Percentiles rank a stretch among this genome's conserved stretches.
phyloP scores from a whole-genome alignment of 2,888 invertebrate genomes.

The Leptinotarsa peninsularis region DNA sequence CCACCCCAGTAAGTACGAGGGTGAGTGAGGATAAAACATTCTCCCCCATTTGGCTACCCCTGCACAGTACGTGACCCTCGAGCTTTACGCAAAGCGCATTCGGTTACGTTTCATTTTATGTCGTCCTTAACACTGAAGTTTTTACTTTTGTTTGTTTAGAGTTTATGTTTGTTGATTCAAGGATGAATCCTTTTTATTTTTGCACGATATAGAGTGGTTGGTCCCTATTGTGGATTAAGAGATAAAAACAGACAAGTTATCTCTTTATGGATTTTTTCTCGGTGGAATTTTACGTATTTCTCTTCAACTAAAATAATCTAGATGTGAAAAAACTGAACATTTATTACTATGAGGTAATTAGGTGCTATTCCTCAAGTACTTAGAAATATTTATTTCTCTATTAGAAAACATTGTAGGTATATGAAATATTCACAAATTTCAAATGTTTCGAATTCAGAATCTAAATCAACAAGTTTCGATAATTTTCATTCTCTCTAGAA shows the following conservation, averaged over 20 bases:
- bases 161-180: slow-evolving; percentile 23
- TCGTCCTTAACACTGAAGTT: slow-evolving; percentile 22
- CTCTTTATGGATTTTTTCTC: background rate
- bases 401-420: too few species aligned
- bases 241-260: background rate
- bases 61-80: slow-evolving; percentile 42
- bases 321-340: too few species aligned
- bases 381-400: too few species aligned
- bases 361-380: too few species aligned
- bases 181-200: slow-evolving; percentile 21
- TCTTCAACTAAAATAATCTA: too few species aligned
- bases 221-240: background rate
- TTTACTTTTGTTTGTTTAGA: slow-evolving; percentile 24
- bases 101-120: slow-evolving; percentile 28
- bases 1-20: slow-evolving; percentile 54
- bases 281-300: too few species aligned
- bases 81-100: slow-evolving; percentile 43
- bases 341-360: too few species aligned
- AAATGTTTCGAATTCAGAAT: too few species aligned
- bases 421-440: too few species aligned
- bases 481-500: too few species aligned
- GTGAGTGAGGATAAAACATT: slow-evolving; percentile 58
- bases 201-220: slow-evolving; percentile 10
- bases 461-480: too few species aligned
- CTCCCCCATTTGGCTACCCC: slow-evolving; percentile 58